Evolutionary conservation across 2,113 vertebrate genomes (phyloP), one percentile per base, ranked within the genome.

Genomic region (Python bivittatus): DNA sequence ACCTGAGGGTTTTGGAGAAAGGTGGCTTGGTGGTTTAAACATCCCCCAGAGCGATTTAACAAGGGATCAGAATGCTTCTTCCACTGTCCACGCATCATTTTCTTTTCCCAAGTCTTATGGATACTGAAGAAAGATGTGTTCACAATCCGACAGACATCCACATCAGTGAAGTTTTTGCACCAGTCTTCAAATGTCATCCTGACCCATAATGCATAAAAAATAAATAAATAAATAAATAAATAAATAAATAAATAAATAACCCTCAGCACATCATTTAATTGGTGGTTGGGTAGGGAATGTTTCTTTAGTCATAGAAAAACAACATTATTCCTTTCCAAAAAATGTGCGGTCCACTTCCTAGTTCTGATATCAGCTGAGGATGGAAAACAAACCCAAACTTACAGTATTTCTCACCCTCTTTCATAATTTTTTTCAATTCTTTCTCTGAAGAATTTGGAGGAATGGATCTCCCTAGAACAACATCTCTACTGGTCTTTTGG

Each of bases 1-100:
- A 99, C 99, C 99, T 99, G 99, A n/a, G 99, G 99, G 96, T 99
- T 99, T 96, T 99, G 99, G 72, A 99, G 97, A 96, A 99, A 99
- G 22, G 98, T 99, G 0, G 93, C 96, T 91, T 57, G 98, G 96
- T 99, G 97, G 96, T 99, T 99, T 20, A 98, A 98, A 91, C 99
- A 99, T 87, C 99, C 99, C 0, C 99, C 99, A 3, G 98, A 97
- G 56, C 98, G 98, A 96, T 99, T 99, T 60, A 98, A 92, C 85
- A 98, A 95, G 0, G 98, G 98, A 1, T 99, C 98, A 1, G 97
- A 91, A 48, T 98, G 94, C 92, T 98, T 98, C 86, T 93, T 96
- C 99, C 99, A 99, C 93, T 97, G 97, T 83, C 99, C 98, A 57
- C 68, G 95, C 93, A 98, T 95, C 27, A 98, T 97, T 7, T 97